phyloP scores from a whole-genome alignment of 2,113 vertebrate genomes.

The Puffinus mauretanicus region DNA sequence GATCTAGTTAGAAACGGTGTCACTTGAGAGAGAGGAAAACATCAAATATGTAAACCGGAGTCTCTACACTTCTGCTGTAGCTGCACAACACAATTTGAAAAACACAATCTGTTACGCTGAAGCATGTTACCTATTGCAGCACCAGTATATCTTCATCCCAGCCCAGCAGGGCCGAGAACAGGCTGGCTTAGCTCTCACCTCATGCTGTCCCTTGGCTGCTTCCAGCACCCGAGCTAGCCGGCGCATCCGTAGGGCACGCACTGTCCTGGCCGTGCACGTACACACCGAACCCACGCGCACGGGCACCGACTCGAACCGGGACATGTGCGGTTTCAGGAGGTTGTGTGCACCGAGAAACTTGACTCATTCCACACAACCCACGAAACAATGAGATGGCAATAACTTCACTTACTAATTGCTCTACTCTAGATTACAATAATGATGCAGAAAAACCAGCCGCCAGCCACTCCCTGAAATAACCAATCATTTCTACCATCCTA shows the following conservation, averaged over 20 bases:
- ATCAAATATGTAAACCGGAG: not conserved
- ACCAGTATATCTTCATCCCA: not conserved
- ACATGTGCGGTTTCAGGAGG: accelerated
- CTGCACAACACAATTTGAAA: not conserved
- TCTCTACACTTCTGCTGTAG: not conserved
- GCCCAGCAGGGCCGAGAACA: not conserved
- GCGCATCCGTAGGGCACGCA: accelerated
- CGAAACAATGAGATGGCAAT: not conserved
- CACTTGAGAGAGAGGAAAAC: not conserved
- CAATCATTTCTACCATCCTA: constrained; percentile 17
- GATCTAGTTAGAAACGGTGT: not conserved
- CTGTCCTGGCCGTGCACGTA: accelerated
- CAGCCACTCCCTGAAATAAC: constrained; percentile 9
- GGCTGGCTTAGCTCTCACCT: not conserved
- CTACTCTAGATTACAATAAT: not conserved
- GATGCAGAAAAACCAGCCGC: not conserved
- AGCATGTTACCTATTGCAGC: not conserved
- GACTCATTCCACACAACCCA: not conserved
- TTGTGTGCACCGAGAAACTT: not conserved
- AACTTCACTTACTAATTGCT: not conserved
- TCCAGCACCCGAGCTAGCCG: accelerated
- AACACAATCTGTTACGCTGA: not conserved
- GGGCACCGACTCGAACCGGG: accelerated
- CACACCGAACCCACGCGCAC: accelerated
- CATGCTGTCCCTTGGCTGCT: not conserved